These are phyloP conservation scores for Tachyglossus aculeatus DNA, from an alignment of 2,797 vertebrate genomes.

Conservation along the genomic window DNA sequence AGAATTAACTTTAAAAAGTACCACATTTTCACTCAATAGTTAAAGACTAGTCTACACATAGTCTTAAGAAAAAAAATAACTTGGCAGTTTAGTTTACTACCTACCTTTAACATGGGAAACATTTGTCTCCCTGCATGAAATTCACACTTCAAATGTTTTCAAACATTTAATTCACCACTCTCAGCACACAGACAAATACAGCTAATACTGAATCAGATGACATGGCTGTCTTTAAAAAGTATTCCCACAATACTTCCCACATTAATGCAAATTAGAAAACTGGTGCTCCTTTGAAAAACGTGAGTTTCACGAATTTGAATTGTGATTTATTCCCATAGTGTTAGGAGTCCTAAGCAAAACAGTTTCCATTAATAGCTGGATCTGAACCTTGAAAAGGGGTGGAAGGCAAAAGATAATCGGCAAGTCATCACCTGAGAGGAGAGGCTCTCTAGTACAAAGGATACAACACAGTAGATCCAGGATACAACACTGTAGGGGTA, in stretches of 20 bases:
- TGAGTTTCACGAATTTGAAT: neutral
- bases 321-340: neutral
- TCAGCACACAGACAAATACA: neutral
- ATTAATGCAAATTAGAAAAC: neutral
- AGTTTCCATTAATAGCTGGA: neutral
- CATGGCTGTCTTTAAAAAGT: neutral
- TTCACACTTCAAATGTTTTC: neutral
- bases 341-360: neutral
- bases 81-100: no score
- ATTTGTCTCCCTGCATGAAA: neutral
- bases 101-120: neutral
- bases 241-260: neutral
- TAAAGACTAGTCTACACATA: no score
- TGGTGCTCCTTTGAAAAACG: neutral
- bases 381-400: neutral
- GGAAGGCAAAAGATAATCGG: neutral
- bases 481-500: neutral
- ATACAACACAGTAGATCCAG: neutral
- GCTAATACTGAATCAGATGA: neutral
- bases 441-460: neutral
- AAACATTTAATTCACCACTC: neutral
- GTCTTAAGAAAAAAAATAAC: no score
- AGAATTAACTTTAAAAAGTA: no score
- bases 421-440: no score
- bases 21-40: no score